phyloP scores from a whole-genome alignment of 1,140 invertebrate species.

The Drosophila kepulauana region DNA sequence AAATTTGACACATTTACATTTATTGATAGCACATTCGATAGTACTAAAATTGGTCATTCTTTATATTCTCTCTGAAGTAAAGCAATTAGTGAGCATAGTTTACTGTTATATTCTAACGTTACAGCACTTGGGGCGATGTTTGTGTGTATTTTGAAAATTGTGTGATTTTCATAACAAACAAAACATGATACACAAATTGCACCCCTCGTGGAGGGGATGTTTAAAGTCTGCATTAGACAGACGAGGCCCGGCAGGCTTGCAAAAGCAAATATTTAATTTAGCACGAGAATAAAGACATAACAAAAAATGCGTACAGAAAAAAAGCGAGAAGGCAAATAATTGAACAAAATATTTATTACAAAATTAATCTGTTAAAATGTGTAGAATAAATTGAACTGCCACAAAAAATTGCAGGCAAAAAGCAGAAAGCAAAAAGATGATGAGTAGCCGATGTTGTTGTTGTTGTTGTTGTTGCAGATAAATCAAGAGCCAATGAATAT shows the following conservation, averaged over 20 bases:
- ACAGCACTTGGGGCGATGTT: background rate
- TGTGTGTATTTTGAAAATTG: background rate
- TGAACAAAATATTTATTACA: slow-evolving; percentile 23
- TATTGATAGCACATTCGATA: too few relatives aligned
- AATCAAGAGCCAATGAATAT: slow-evolving; percentile 9
- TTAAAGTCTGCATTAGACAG: background rate
- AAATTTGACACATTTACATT: too few relatives aligned
- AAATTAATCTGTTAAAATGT: slow-evolving; percentile 42
- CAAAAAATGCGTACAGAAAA: background rate
- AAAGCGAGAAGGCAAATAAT: background rate
- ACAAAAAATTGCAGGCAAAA: slow-evolving; percentile 1
- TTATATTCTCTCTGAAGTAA: too few relatives aligned
- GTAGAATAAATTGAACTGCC: slow-evolving; percentile 24
- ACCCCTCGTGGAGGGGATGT: background rate
- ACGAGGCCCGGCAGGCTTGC: background rate
- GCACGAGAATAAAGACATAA: background rate
- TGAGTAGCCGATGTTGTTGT: background rate
- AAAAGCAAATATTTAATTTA: background rate
- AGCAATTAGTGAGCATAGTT: background rate
- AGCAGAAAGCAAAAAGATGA: background rate
- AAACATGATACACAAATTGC: background rate
- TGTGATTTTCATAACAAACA: slow-evolving; percentile 2
- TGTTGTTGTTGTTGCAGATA: slow-evolving; percentile 13
- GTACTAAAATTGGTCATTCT: too few relatives aligned
- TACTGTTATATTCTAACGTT: background rate